phyloP scores from a whole-genome alignment of 2,888 invertebrate genomes.

The Folsomia candida region DNA sequence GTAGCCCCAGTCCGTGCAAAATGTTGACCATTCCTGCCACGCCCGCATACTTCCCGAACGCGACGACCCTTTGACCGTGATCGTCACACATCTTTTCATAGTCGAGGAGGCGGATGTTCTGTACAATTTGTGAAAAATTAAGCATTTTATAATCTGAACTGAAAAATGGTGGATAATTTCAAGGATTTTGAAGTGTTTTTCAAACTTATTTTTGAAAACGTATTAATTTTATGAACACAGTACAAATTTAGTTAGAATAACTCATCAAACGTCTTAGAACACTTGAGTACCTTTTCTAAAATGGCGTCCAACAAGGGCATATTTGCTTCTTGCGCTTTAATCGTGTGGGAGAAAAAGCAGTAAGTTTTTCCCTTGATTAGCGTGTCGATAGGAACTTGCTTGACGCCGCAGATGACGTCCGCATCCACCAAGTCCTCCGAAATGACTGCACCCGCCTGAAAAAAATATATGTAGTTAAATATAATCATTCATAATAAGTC shows the following conservation, averaged over 20 bases:
- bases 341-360: slow-evolving; percentile 98
- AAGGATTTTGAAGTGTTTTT: too few species aligned
- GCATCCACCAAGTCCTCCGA: slow-evolving; percentile 97
- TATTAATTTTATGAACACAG: too few species aligned
- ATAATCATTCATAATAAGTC: too few species aligned
- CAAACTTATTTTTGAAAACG: too few species aligned
- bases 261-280: neutral
- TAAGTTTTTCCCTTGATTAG: slow-evolving; percentile 95
- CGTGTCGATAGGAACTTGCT: slow-evolving; percentile 87
- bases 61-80: slow-evolving; percentile 83
- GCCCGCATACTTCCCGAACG: slow-evolving; percentile 97
- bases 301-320: slow-evolving; percentile 96
- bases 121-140: slow-evolving; percentile 30
- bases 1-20: slow-evolving; percentile 90
- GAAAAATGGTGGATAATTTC: too few species aligned
- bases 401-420: slow-evolving; percentile 94
- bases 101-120: slow-evolving; percentile 93
- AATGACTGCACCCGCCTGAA: slow-evolving; percentile 89
- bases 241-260: neutral
- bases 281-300: slow-evolving; percentile 72
- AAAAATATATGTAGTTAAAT: too few species aligned
- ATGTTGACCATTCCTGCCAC: slow-evolving; percentile 99
- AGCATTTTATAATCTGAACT: too few species aligned
- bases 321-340: slow-evolving; percentile 97
- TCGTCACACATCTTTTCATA: slow-evolving; percentile 94